Evolutionary conservation across 2,888 invertebrate species (phyloP).

Genomic region (Gisinianus flammeolus): DNA sequence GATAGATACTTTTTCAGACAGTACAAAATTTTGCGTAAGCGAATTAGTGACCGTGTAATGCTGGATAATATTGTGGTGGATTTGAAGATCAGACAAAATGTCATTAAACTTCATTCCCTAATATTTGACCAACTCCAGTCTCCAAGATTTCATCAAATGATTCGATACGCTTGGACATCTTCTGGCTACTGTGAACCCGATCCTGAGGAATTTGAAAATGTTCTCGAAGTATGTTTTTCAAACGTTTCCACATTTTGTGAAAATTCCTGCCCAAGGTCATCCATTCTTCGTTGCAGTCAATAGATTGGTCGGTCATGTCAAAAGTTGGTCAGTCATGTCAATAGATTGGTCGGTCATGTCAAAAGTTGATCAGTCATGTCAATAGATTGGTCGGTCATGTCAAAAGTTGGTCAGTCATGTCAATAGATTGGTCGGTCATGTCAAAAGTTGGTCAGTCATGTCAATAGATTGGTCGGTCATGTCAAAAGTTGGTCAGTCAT

Average conservation of each 20-base stretch:
- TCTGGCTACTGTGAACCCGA: slow-evolving; percentile 22
- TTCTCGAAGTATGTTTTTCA: slow-evolving; percentile 14
- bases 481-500: too few species aligned
- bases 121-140: slow-evolving; percentile 38
- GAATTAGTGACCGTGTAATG: slow-evolving; percentile 14
- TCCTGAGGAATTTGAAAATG: slow-evolving; percentile 3
- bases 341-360: too few species aligned
- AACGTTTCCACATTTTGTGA: not conserved
- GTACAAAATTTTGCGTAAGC: slow-evolving; percentile 24
- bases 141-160: slow-evolving; percentile 16
- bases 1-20: slow-evolving; percentile 36
- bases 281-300: not conserved
- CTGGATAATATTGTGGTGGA: slow-evolving; percentile 17
- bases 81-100: slow-evolving; percentile 1
- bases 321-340: too few species aligned
- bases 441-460: too few species aligned
- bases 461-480: too few species aligned
- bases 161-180: slow-evolving; percentile 17
- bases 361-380: too few species aligned
- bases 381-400: too few species aligned
- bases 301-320: too few species aligned
- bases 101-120: slow-evolving; percentile 32
- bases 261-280: not conserved
- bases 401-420: too few species aligned
- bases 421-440: too few species aligned